Conservation (phyloP, 1,140 invertebrate genomes). For the Ctenoplectra terminalis region DNA sequence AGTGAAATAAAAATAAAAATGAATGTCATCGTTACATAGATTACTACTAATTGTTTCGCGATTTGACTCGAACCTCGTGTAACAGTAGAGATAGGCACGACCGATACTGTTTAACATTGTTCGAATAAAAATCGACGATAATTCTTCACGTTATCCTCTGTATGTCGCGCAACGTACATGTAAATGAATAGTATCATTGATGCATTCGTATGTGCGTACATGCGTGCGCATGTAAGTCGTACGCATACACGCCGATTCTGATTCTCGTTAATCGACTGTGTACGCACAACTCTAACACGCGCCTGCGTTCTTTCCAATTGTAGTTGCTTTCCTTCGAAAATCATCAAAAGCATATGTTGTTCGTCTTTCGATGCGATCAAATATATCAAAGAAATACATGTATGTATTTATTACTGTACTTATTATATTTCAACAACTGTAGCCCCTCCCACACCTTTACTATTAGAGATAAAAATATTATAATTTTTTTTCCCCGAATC, state of each 20-base stretch:
- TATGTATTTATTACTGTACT: no score
- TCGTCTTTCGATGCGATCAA: background rate
- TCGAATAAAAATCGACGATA: background rate
- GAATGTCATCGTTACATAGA: background rate
- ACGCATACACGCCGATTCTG: constrained; percentile 23
- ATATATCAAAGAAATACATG: no score
- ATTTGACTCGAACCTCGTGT: background rate
- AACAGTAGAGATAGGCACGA: background rate
- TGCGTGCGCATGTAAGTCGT: constrained; percentile 25
- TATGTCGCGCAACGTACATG: background rate
- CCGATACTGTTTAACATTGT: background rate
- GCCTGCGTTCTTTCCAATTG: constrained; percentile 43
- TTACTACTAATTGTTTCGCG: no score
- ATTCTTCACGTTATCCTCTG: background rate
- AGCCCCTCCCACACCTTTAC: no score
- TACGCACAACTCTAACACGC: constrained; percentile 38
- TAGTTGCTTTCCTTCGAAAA: background rate
- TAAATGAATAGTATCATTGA: constrained; percentile 1
- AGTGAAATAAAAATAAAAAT: no score
- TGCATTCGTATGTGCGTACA: background rate
- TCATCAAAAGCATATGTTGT: background rate
- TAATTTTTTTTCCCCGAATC: no score
- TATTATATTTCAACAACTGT: no score
- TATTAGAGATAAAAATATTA: no score
- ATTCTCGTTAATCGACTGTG: constrained; percentile 51